These are phyloP conservation scores for Pteropus alecto DNA, from an alignment of 2,113 vertebrate genomes.

Conservation along the genomic window DNA sequence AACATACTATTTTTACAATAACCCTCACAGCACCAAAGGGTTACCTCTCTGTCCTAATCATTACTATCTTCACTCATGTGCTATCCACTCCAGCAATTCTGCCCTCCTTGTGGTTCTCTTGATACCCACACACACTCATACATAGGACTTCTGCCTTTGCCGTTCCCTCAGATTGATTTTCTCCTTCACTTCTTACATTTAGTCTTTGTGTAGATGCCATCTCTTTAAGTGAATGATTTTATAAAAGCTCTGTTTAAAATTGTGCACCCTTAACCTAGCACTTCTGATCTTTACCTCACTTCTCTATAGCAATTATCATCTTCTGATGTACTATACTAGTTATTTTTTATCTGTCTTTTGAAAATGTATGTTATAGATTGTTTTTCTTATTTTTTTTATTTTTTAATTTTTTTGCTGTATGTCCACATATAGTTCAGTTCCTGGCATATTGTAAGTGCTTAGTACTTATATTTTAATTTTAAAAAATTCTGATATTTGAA, in stretches of 20 bases:
- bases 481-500: background rate
- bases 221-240: background rate
- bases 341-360: background rate
- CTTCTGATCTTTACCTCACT: background rate
- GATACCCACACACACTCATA: too few species aligned
- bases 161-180: background rate
- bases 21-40: background rate
- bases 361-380: background rate
- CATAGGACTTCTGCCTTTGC: background rate
- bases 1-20: background rate
- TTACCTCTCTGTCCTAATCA: background rate
- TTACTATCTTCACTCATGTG: background rate
- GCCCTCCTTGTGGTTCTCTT: background rate
- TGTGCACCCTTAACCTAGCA: background rate
- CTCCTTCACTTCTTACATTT: background rate
- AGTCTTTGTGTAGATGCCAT: background rate
- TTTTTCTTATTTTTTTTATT: too few species aligned
- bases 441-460: background rate
- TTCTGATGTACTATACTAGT: background rate
- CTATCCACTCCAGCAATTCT: background rate
- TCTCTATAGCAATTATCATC: background rate
- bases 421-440: background rate
- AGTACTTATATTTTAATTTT: background rate
- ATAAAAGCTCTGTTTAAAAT: background rate
- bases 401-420: background rate